A percentile compares a stretch with the other conserved stretches of the same genome.
These are phyloP conservation scores for Gorsachius magnificus DNA, from an alignment of 2,797 vertebrate species.

Conservation along the genomic window DNA sequence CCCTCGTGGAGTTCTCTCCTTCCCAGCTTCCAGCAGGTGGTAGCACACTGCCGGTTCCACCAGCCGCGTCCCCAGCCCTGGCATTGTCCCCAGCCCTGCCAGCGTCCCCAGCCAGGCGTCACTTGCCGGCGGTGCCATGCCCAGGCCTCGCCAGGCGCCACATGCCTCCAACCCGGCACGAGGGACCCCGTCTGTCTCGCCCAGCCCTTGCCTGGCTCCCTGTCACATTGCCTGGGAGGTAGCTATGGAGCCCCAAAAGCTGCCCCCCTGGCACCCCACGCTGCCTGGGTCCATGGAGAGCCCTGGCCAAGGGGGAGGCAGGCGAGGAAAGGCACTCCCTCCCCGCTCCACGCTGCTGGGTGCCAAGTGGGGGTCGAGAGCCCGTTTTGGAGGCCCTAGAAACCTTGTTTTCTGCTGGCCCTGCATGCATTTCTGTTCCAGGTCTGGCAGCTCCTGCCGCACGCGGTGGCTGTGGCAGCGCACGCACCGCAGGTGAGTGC, in stretches of 20 bases:
- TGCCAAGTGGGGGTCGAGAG: neutral
- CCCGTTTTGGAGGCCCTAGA: neutral
- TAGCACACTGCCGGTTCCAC: neutral
- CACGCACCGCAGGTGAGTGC: neutral
- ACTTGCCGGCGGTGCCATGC: accelerated
- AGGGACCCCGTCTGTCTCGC: accelerated
- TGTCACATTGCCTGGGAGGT: accelerated
- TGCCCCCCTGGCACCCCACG: accelerated
- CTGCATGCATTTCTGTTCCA: neutral
- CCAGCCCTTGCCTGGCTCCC: neutral
- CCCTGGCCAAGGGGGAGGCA: neutral
- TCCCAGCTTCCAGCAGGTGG: conserved; percentile 42
- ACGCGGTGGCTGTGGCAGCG: neutral
- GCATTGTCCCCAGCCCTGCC: no score
- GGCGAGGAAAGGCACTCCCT: neutral
- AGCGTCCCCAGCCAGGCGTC: neutral
- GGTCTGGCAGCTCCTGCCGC: neutral
- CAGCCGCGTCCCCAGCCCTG: neutral
- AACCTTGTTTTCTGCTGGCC: neutral
- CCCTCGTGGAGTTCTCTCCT: neutral
- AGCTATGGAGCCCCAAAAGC: neutral
- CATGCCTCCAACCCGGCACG: accelerated
- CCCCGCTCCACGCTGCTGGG: neutral
- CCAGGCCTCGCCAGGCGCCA: no score
- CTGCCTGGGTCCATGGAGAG: accelerated